Evolutionary conservation across 2,113 vertebrate species (phyloP).

Genomic region (Propithecus coquereli): DNA sequence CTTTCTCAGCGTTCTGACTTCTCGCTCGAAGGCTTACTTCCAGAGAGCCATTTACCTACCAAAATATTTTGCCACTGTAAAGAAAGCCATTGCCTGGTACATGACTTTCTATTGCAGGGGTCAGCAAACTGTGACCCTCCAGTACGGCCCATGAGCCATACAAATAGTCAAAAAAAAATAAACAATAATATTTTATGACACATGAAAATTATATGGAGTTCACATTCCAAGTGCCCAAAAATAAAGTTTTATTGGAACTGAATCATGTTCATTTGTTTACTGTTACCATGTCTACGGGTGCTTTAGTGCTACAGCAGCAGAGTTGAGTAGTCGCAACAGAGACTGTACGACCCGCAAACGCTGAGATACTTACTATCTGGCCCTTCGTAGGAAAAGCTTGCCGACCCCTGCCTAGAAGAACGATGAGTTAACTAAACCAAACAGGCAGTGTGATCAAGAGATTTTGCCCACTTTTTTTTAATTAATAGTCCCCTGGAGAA

Average conservation of each 20-base stretch:
- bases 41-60: not conserved
- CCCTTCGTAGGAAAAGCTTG: not conserved
- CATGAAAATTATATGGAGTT: not conserved
- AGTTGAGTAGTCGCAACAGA: not conserved
- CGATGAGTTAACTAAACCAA: not conserved
- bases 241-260: not conserved
- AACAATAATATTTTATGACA: not conserved
- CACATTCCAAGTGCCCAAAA: not conserved
- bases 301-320: not conserved
- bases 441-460: not conserved
- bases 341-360: not conserved
- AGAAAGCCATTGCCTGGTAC: not conserved
- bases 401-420: not conserved
- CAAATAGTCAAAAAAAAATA: not conserved
- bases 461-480: not conserved
- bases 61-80: not conserved
- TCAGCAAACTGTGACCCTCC: not conserved
- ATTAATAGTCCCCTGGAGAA: not conserved
- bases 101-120: not conserved
- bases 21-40: not conserved
- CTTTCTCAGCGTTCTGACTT: not conserved
- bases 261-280: not conserved
- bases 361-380: not conserved
- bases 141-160: not conserved
- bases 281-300: not conserved